Evolutionary conservation across 2,888 invertebrate species (phyloP).

Genomic region (Dryobotodes eremita): DNA sequence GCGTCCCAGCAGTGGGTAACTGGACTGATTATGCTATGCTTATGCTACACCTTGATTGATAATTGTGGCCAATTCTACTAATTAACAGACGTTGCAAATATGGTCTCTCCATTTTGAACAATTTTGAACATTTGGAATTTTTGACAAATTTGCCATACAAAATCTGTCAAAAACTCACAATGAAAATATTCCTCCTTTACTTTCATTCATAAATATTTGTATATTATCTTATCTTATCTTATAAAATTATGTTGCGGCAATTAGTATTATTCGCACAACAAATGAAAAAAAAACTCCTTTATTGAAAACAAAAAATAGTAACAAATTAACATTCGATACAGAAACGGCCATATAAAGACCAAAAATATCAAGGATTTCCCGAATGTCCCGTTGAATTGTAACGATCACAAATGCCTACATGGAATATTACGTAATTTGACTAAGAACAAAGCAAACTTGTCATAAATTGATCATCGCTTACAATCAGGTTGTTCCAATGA

Average conservation of each 20-base stretch:
- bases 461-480: conserved; percentile 27
- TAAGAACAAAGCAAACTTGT: conserved; percentile 49
- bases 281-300: neutral
- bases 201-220: neutral
- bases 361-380: conserved; percentile 53
- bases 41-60: neutral
- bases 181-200: neutral
- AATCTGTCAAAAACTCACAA: neutral
- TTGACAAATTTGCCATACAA: neutral
- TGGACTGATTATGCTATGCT: too few relatives aligned
- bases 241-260: neutral
- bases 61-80: neutral
- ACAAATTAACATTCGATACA: conserved; percentile 35
- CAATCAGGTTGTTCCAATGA: conserved; percentile 72
- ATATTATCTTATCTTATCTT: too few relatives aligned
- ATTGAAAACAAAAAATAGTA: neutral
- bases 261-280: neutral
- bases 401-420: conserved; percentile 34
- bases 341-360: conserved; percentile 14
- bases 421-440: conserved; percentile 53
- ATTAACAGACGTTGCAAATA: neutral
- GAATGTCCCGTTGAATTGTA: conserved; percentile 39
- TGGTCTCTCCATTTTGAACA: neutral
- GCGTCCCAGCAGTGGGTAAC: too few relatives aligned
- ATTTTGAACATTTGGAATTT: neutral